phyloP scores from a whole-genome alignment of 2,888 invertebrate genomes.

The Polyploca ridens region DNA sequence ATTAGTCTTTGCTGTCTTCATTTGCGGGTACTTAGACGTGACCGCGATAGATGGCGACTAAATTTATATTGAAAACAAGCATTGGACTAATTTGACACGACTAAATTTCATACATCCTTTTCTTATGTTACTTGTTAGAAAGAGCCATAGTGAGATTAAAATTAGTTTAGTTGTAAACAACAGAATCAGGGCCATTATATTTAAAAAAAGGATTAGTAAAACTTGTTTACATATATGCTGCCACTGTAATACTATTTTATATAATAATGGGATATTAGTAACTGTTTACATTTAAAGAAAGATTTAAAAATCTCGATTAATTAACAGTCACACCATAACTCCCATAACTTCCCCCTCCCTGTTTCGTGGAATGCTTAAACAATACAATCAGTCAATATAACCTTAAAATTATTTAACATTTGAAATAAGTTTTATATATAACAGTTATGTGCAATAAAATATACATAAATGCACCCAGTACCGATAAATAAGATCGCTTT shows the following conservation, averaged over 20 bases:
- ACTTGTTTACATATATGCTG: neutral
- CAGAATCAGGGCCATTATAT: no score
- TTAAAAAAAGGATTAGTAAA: no score
- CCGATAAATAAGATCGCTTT: neutral
- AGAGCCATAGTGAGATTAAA: no score
- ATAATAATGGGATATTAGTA: neutral
- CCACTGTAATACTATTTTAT: neutral
- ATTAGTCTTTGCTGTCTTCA: no score
- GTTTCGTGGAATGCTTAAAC: slow-evolving; percentile 14
- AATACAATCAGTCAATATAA: slow-evolving; percentile 27
- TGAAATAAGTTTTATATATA: slow-evolving; percentile 23
- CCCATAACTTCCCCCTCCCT: slow-evolving; percentile 1
- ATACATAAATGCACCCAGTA: neutral
- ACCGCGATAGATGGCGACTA: no score
- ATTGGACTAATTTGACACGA: no score
- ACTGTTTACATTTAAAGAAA: neutral
- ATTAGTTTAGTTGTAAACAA: no score
- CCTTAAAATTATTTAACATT: slow-evolving; percentile 27
- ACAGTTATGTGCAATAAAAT: neutral
- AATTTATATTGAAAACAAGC: no score
- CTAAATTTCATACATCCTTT: no score
- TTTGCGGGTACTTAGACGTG: no score
- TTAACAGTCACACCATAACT: neutral
- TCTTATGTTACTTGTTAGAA: no score
- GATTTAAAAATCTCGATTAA: neutral